These are phyloP conservation scores for Macquaria ambigua DNA, from an alignment of 2,113 vertebrate genomes.

Conservation along the genomic window DNA sequence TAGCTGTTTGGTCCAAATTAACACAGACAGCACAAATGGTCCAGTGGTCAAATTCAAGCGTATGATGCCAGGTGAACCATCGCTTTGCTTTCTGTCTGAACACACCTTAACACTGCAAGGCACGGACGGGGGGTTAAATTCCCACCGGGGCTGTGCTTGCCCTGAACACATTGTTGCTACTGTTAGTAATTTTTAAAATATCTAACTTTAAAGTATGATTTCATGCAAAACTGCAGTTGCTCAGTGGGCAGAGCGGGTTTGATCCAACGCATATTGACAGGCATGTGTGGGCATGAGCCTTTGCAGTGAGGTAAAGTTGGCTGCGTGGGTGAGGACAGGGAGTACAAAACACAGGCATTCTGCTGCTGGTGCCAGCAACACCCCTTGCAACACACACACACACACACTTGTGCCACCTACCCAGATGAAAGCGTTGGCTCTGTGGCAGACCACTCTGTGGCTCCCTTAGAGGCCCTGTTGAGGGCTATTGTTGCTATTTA, in stretches of 20 bases:
- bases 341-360: constrained; percentile 51
- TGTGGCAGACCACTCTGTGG: constrained; percentile 46
- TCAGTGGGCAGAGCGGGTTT: constrained; percentile 42
- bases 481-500: constrained; percentile 71
- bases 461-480: constrained; percentile 41
- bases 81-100: neutral
- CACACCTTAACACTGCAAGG: neutral
- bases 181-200: neutral
- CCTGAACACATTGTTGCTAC: neutral
- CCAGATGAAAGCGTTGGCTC: constrained; percentile 70
- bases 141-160: neutral
- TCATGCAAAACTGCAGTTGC: neutral
- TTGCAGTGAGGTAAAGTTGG: constrained; percentile 37
- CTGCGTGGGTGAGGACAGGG: constrained; percentile 52
- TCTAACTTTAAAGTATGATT: neutral
- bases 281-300: constrained; percentile 56
- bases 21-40: neutral
- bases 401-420: constrained; percentile 68
- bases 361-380: constrained; percentile 54
- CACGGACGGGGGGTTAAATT: neutral
- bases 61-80: neutral
- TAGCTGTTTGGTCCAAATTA: neutral
- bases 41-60: neutral
- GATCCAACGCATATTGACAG: constrained; percentile 62
- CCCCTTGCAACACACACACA: constrained; percentile 9